These are phyloP conservation scores for Isichthys henryi DNA, from an alignment of 2,113 vertebrate species.

Conservation along the genomic window DNA sequence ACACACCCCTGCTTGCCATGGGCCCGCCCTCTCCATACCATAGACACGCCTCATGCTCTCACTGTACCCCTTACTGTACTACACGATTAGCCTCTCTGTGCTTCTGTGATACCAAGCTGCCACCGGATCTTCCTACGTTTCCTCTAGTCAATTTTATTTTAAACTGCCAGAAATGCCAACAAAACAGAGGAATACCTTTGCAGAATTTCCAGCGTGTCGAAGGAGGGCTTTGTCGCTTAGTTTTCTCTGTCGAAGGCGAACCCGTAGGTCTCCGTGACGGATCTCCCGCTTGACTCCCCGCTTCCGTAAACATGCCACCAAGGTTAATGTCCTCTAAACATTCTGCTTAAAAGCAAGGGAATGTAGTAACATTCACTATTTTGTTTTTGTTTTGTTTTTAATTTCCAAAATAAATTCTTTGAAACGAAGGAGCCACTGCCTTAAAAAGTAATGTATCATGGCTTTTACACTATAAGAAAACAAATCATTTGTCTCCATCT, in stretches of 20 bases:
- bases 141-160: not conserved
- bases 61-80: not conserved
- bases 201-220: not conserved
- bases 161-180: not conserved
- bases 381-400: not conserved
- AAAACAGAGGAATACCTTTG: not conserved
- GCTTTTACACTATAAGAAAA: conserved; percentile 15
- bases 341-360: not conserved
- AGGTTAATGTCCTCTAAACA: not conserved
- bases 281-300: not conserved
- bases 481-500: conserved; percentile 22
- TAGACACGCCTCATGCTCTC: not conserved
- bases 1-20: too few species aligned
- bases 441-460: conserved; percentile 44
- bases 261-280: not conserved
- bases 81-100: not conserved
- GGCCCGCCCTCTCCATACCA: not conserved
- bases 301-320: not conserved
- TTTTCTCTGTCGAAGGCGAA: not conserved
- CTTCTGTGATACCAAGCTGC: not conserved
- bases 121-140: not conserved
- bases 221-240: not conserved
- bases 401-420: conserved; percentile 30
- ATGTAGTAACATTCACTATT: conserved; percentile 4
- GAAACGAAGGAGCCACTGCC: conserved; percentile 52